Base-by-base conservation (phyloP, 2,113 vertebrate species). In the Sporophila hypoxantha region DNA sequence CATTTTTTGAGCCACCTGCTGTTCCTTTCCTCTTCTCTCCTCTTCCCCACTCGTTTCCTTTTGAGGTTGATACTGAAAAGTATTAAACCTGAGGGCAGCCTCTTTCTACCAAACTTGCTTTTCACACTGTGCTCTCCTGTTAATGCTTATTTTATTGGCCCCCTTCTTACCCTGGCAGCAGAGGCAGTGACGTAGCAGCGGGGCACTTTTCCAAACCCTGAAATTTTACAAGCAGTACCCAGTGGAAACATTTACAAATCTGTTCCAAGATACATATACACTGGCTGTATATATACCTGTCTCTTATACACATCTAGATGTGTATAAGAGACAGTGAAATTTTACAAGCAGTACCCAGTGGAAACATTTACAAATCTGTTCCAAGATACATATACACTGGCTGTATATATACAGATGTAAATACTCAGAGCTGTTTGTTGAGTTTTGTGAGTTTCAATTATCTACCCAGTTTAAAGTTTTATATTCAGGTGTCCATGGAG, bases 211-310 rank as follows among this genome's bases (percentile, higher is more conserved):
- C 94, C 88, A 90, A 85, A 27, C 76, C 86, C 68, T 69, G 87
- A 23, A 42, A 59, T 79, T 95, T 96, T 96, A 95, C 93, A 60
- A 95, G 93, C 89, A 76, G 60, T 56, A 64, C 89, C 70, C 80
- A 94, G 90, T 96, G 95, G 96, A 96, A 96, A 97, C 85, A 91
- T 75, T 93, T 92, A 85, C 85, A 91, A 49, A 74, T 78, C 90
- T 74, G 76, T 93, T 95, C 95, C 93, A 96, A 94, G 91, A 76
- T 73, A 90, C 34, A 81, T 85, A 68, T 13, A 60, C 56, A 2
- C 77, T 66, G 37, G 60, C 42, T 61, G n/a, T n/a, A n/a, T n/a
- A n/a, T n/a, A n/a, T n/a, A n/a, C n/a, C n/a, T n/a, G n/a, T n/a
- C n/a, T n/a, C n/a, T n/a, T n/a, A n/a, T n/a, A n/a, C n/a, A n/a